A percentile compares a stretch with the other conserved stretches of the same genome.
phyloP scores from a whole-genome alignment of 2,797 vertebrate species.

The Pseudomugil gertrudae region DNA sequence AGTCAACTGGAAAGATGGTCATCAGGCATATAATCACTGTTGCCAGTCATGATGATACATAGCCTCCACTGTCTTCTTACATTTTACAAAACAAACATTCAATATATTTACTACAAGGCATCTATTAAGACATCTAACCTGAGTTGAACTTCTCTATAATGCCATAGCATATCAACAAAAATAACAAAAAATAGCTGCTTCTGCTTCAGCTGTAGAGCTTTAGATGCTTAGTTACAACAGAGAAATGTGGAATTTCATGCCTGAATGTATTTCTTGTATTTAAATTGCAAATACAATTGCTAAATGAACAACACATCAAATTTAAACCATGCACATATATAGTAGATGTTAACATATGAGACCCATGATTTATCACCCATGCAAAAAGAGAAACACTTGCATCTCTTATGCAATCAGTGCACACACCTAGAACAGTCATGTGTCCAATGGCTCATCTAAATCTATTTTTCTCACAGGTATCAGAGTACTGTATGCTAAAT shows the following conservation, averaged over 20 bases:
- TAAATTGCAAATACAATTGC: not conserved
- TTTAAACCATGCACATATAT: not conserved
- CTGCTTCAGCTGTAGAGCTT: conserved; percentile 13
- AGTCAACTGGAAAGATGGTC: not conserved
- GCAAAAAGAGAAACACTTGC: conserved; percentile 1
- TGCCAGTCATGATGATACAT: not conserved
- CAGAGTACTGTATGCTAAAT: not conserved
- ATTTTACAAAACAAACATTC: not conserved
- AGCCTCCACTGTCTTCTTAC: not conserved
- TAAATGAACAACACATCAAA: not conserved
- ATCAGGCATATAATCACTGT: not conserved
- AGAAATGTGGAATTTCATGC: too few relatives aligned
- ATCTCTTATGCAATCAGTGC: conserved; percentile 5
- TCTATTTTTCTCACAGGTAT: conserved; percentile 19
- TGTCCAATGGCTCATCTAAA: conserved; percentile 13
- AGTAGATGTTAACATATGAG: not conserved
- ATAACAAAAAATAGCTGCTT: not conserved
- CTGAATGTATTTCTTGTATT: not conserved
- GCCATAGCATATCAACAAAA: not conserved
- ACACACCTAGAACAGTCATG: conserved; percentile 38
- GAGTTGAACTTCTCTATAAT: not conserved
- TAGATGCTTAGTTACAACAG: not conserved
- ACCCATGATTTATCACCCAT: conserved; percentile 29
- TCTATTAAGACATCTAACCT: not conserved
- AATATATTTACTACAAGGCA: not conserved